Evolutionary conservation across 1,140 invertebrate genomes (phyloP), one percentile per base, ranked within the genome.

Genomic region (Neotoxoptera formosana): DNA sequence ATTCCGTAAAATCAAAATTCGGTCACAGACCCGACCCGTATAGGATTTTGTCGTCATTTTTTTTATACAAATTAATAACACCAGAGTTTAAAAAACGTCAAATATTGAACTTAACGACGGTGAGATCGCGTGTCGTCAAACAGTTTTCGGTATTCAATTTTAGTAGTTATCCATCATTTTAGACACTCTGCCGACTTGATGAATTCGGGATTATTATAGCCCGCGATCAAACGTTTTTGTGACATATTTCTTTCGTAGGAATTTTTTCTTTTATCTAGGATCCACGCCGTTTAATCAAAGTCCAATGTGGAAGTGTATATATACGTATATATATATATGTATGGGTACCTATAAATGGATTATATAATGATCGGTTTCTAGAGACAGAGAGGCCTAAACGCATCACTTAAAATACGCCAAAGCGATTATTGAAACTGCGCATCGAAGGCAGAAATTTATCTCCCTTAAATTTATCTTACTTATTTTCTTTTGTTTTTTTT

Each of bases 211-310:
- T 76, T 76, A 76, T 76, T 76, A 76, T 76, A 76, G 7, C 60
- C n/a, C 6, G 30, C 6, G 60, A 76, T 76, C 60, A n/a, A 76
- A 34, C 30, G 60, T 76, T 76, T 34, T n/a, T n/a, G 60, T 34
- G 60, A 76, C 30, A 76, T 76, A n/a, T 76, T 76, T 34, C 60
- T 76, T n/a, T 76, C 14, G 30, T n/a, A 17, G 60, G 14, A 17
- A n/a, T n/a, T 76, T 76, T n/a, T n/a, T 76, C n/a, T 76, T 76
- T 76, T 76, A 76, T 76, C n/a, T 76, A n/a, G 60, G 60, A 76
- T n/a, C 30, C 6, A 7, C 30, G 6, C 30, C 17, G n/a, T 76
- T 76, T 76, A 76, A 76, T 76, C 60, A 76, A n/a, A 17, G 60
- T 76, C 60, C 60, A 20, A n/a, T 76, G 14, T 76, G 14, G 14